These are phyloP conservation scores for Syngnathus typhle DNA, from an alignment of 2,113 vertebrate genomes.

Conservation along the genomic window DNA sequence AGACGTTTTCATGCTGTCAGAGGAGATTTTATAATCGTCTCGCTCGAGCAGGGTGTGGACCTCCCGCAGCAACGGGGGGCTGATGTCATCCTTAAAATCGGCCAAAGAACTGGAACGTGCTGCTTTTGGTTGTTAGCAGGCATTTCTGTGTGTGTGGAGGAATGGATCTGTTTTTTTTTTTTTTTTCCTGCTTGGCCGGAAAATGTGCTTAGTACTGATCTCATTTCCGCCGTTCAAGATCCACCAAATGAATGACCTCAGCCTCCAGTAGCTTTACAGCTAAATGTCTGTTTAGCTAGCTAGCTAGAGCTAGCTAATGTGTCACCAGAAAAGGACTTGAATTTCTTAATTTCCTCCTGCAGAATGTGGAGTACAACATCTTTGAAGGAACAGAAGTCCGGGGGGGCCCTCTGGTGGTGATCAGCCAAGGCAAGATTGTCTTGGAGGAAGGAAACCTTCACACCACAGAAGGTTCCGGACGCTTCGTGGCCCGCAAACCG, in stretches of 20 bases:
- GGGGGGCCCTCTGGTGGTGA: slow-evolving; percentile 89
- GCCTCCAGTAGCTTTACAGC: slow-evolving; percentile 37
- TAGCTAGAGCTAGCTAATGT: too few relatives aligned
- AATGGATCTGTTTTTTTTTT: slow-evolving; percentile 11
- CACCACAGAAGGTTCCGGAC: slow-evolving; percentile 84
- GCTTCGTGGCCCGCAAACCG: slow-evolving; percentile 86
- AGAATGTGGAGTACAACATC: slow-evolving; percentile 97
- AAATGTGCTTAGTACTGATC: slow-evolving; percentile 42
- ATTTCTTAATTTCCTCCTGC: not conserved
- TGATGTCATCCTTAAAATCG: slow-evolving; percentile 60
- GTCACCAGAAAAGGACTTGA: not conserved
- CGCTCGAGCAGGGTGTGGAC: slow-evolving; percentile 47
- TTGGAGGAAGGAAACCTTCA: slow-evolving; percentile 91
- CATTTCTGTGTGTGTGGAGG: slow-evolving; percentile 9
- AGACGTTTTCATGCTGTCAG: not conserved
- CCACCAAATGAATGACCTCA: slow-evolving; percentile 54
- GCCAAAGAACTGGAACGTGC: slow-evolving; percentile 53
- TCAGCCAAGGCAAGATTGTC: slow-evolving; percentile 98
- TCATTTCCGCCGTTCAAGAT: slow-evolving; percentile 45
- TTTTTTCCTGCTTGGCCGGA: slow-evolving; percentile 48
- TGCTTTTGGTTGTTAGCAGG: slow-evolving; percentile 50
- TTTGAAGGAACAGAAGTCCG: slow-evolving; percentile 95
- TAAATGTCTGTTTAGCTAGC: not conserved
- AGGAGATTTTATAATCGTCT: slow-evolving; percentile 5
- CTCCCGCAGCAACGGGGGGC: slow-evolving; percentile 42